Evolutionary conservation across 2,888 invertebrate genomes (phyloP), one percentile per base, ranked within the genome.

Genomic region (Dicyrtoma fusca): DNA sequence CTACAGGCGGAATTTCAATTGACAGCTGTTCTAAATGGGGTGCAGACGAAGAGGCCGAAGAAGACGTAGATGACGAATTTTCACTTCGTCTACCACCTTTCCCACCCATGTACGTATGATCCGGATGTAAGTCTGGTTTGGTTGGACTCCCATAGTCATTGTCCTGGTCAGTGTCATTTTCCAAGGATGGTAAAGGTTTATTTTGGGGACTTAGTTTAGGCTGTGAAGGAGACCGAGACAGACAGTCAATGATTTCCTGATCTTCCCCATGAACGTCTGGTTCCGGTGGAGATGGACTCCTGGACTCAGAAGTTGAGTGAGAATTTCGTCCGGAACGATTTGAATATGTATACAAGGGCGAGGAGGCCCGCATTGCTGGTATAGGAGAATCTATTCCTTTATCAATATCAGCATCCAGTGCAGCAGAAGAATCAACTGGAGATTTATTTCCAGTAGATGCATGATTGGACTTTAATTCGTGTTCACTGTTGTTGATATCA

Each of bases 331-430:
- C 72, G 6, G 72, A 69, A 25, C 73, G 73, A 82, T 90, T 91
- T 13, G 91, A 91, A 82, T 91, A 92, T 0, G 91, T 91, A 82
- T 91, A 92, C 19, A 91, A 84, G 5, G 91, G 90, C 3, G 91
- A 91, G 17, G 90, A 89, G 0, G 76, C 65, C 63, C 77, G 53
- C 71, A 75, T 77, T n/a, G 65, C 72, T 21, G 80, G 68, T 63
- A 76, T 69, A 66, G 81, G 74, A 5, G 79, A 77, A 49, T 76
- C 74, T 11, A 73, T 66, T 19, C 66, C 72, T 14, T 69, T 72
- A 17, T 62, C 61, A 19, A 57, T 26, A n/a, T 72, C 72, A 1
- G 23, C 13, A 55, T 64, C 69, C 13, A 53, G 8, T 14, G 65
- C n/a, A 1, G 34, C 42, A 21, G 68, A 42, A 11, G 49, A 13